Base-by-base conservation (phyloP, 2,797 vertebrate species). In the Sebastes matsubarae region DNA sequence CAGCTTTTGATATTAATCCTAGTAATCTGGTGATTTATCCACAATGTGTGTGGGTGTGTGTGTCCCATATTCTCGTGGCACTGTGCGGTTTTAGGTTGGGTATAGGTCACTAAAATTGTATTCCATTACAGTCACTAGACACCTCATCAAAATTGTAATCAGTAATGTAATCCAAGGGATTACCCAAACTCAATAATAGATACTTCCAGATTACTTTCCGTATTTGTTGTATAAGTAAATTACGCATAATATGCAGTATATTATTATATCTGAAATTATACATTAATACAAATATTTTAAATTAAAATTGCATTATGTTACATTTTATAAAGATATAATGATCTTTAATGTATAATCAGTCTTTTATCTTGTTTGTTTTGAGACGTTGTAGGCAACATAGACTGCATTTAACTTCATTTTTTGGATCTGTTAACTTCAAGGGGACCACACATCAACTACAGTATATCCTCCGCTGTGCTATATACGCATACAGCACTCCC, bases 71-170 rank as follows among this genome's bases (percentile, higher is more conserved):
- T 36, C 16, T 32, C n/a, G 1, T 42, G 50, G 2, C 63, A 61
- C 34, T 24, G 42, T 36, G 16, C 12, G 36, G 32, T 80, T 83
- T 87, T 70, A 89, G 79, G 79, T 57, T 68, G 32, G 76, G 60
- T 54, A 50, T 72, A 73, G 61, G 50, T 80, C 63, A 76, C 80
- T 84, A 66, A 85, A 83, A 86, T 83, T 84, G 73, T 79, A 59
- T 81, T 88, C 69, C 54, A 75, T 83, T 84, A 81, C 87, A 75
- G 88, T 69, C 70, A 87, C 77, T 22, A 75, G 73, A 87, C 52
- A 87, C 82, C 84, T 87, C 86, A 81, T 91, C 75, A 87, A 88
- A 22, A 54, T 54, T 89, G 82, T 90, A 90, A 87, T 82, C 18
- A 11, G 84, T 81, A 89, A 87, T 75, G n/a, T 75, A 83, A 91